Base-by-base conservation (phyloP, 2,113 vertebrate species). In the Crotalus viridis region DNA sequence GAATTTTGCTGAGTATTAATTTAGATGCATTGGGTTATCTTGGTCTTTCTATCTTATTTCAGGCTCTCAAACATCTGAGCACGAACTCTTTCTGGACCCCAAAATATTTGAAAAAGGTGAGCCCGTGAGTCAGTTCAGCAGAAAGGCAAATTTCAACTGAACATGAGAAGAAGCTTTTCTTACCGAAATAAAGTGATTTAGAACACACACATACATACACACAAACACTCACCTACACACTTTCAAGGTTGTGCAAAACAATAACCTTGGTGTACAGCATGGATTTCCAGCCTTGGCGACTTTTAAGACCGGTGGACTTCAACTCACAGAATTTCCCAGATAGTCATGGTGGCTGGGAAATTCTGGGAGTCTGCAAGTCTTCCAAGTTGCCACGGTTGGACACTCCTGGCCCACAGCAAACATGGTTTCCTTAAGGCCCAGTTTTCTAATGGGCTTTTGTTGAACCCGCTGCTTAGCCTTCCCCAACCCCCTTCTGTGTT, bases 61-160 rank as follows among this genome's bases (percentile, higher is more conserved):
- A 98, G 98, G 97, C 69, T 98, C 98, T 89, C 98, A 98, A 87
- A 97, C 98, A 54, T 98, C 98, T 5, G 98, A 98, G 91, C 98
- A 98, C 0, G 98, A 98, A 89, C 97, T 98, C 10, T 98, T 98
- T 95, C 94, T 98, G 96, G 98, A 98, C 56, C 97, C 98, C 89
- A 98, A 98, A 95, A 97, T 98, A 96, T 98, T 98, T 97, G 98
- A 98, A 96, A 98, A 98, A 98, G 98, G 98, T 98, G 92, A 96
- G 98, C 97, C 85, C 24, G 26, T 12, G n/a, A 87, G 22, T 87
- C 9, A 17, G 26, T 21, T 56, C 94, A 92, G 2, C 3, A 24
- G 1, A 12, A 46, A 48, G n/a, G 6, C 46, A 28, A 39, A 74
- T 33, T 52, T 74, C 33, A 28, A 22, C 5, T 43, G 33, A 91